Conservation (phyloP, 2,888 invertebrate species). For the Desoria tigrina region DNA sequence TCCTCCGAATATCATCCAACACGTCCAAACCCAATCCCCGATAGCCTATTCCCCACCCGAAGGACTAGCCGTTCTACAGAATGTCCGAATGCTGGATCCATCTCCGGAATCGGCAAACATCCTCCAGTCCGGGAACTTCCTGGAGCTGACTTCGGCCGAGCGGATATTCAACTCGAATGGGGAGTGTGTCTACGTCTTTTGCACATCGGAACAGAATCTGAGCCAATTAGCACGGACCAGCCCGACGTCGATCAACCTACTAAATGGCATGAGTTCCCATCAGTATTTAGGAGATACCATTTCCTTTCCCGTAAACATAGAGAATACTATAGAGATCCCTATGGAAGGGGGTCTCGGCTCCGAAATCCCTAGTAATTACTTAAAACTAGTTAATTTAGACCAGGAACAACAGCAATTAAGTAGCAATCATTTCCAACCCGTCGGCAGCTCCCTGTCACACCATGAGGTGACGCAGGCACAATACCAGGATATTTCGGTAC, state of each 20-base stretch:
- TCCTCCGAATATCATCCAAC: constrained; percentile 34
- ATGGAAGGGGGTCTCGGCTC: constrained; percentile 20
- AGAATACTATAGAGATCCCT: constrained; percentile 31
- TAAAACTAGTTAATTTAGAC: background rate
- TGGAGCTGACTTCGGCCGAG: constrained; percentile 38
- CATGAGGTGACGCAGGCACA: background rate
- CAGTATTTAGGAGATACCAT: constrained; percentile 12
- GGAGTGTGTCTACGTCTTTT: constrained; percentile 44
- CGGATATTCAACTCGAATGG: constrained; percentile 40
- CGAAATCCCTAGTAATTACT: background rate
- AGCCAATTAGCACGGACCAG: constrained; percentile 2
- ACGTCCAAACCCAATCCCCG: constrained; percentile 30
- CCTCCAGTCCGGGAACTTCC: constrained; percentile 28
- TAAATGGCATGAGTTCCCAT: background rate
- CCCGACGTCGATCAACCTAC: background rate
- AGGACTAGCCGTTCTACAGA: constrained; percentile 39
- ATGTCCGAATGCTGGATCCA: constrained; percentile 43
- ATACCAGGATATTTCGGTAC: background rate
- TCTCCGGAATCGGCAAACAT: constrained; percentile 18
- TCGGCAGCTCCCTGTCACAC: background rate
- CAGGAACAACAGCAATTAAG: background rate
- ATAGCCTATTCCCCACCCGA: constrained; percentile 27
- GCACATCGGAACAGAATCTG: constrained; percentile 19
- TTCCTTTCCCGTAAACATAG: constrained; percentile 30
- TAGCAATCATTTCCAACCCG: no score